A percentile compares a stretch with the other conserved stretches of the same genome.
Evolutionary conservation across 2,888 invertebrate species (phyloP).

Genomic region (Imbricaverruca yamaguchii): DNA sequence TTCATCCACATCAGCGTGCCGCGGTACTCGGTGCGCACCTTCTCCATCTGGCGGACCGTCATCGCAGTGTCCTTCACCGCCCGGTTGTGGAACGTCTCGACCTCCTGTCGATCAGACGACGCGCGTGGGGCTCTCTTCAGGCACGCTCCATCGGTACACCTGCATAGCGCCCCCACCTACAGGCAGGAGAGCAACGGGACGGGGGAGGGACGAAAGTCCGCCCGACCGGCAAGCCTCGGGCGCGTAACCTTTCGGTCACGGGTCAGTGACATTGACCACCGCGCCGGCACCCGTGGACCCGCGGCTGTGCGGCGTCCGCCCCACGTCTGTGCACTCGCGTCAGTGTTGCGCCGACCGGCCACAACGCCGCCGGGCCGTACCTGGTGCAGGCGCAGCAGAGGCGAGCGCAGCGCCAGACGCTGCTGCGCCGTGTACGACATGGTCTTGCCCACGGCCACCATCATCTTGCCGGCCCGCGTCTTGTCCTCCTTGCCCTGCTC

Average conservation of each 20-base stretch:
- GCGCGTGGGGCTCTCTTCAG: no score
- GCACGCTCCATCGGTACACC: no score
- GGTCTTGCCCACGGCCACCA: conserved; percentile 75
- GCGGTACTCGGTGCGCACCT: conserved; percentile 87
- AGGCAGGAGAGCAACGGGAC: no score
- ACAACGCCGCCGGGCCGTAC: conserved; percentile 36
- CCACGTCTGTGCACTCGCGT: no score
- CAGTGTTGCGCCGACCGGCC: no score
- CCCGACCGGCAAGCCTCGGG: no score
- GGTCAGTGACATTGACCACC: no score
- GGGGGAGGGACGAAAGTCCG: no score
- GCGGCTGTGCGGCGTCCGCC: no score
- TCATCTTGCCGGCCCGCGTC: conserved; percentile 74
- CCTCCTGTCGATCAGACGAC: conserved; percentile 44
- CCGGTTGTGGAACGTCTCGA: conserved; percentile 92
- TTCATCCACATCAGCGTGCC: conserved; percentile 89
- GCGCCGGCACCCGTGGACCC: no score
- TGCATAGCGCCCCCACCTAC: no score
- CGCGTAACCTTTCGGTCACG: no score
- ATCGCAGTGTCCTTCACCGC: conserved; percentile 88
- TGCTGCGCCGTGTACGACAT: conserved; percentile 87
- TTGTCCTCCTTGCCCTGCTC: conserved; percentile 82
- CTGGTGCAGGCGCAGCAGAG: conserved; percentile 79
- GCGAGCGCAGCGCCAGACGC: conserved; percentile 73
- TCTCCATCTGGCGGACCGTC: conserved; percentile 91